These are phyloP conservation scores for Notolepis coatsorum DNA, from an alignment of 2,797 vertebrate genomes.

Conservation along the genomic window DNA sequence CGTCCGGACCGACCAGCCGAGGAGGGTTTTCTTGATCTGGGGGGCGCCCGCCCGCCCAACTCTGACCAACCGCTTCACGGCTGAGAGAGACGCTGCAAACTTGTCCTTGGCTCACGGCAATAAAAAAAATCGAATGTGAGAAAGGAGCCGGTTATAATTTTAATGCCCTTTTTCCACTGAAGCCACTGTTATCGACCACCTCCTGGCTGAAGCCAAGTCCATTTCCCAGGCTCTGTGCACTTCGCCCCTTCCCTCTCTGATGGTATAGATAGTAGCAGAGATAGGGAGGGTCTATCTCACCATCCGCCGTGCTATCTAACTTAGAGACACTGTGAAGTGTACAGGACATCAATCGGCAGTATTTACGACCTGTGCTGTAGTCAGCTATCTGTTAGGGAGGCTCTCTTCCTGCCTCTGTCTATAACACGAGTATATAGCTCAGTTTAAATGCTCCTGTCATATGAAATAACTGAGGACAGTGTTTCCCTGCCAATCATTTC, in stretches of 20 bases:
- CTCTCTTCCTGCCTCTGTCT: conserved; percentile 64
- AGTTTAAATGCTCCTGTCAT: conserved; percentile 32
- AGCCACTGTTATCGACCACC: conserved; percentile 23
- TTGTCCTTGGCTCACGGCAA: not conserved
- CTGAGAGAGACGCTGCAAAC: not conserved
- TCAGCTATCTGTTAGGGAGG: conserved; percentile 80
- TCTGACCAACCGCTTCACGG: not conserved
- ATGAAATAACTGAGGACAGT: conserved; percentile 35
- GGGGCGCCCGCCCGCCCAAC: conserved; percentile 13
- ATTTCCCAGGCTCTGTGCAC: conserved; percentile 33
- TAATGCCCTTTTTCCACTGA: conserved; percentile 2
- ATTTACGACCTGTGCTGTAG: conserved; percentile 79
- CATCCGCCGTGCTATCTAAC: conserved; percentile 65
- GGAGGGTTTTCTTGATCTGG: too few relatives aligned
- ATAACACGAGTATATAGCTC: too few relatives aligned
- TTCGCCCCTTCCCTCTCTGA: conserved; percentile 29
- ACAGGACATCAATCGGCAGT: conserved; percentile 75
- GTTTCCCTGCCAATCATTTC: conserved; percentile 3
- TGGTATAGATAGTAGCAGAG: conserved; percentile 47
- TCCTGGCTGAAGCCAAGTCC: conserved; percentile 16
- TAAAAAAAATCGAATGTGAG: conserved; percentile 1
- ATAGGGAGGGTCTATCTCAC: conserved; percentile 62
- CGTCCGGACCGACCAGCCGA: too few relatives aligned
- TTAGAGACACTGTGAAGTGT: conserved; percentile 60
- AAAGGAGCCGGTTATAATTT: not conserved